phyloP scores from a whole-genome alignment of 1,140 invertebrate genomes.

The Drosophila mauritiana region DNA sequence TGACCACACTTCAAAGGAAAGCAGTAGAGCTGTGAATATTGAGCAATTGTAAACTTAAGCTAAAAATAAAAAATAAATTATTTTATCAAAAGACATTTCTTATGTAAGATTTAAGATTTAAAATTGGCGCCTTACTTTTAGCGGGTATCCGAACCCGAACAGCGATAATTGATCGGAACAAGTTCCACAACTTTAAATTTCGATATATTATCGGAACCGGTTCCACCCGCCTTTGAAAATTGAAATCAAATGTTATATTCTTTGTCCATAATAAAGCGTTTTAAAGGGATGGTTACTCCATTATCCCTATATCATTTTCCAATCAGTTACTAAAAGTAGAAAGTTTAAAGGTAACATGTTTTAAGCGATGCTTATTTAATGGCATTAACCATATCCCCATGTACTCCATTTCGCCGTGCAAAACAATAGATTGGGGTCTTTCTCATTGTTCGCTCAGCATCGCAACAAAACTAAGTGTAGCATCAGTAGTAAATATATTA shows the following conservation, averaged over 20 bases:
- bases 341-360: background rate
- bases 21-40: background rate
- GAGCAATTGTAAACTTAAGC: background rate
- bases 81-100: too few species aligned
- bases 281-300: too few species aligned
- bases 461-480: slow-evolving; percentile 8
- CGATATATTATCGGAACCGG: background rate
- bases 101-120: too few species aligned
- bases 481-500: slow-evolving; percentile 18
- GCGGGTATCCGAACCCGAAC: background rate
- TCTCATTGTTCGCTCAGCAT: background rate
- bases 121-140: background rate
- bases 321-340: background rate
- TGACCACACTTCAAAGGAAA: background rate
- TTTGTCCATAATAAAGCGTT: too few species aligned
- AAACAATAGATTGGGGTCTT: background rate
- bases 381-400: background rate
- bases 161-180: background rate
- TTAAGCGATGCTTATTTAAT: background rate
- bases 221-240: background rate
- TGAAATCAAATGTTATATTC: background rate
- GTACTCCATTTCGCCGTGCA: background rate
- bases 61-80: too few species aligned
- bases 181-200: background rate
- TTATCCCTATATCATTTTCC: background rate